phyloP scores from a whole-genome alignment of 2,113 vertebrate species.

The Copsychus sechellarum region DNA sequence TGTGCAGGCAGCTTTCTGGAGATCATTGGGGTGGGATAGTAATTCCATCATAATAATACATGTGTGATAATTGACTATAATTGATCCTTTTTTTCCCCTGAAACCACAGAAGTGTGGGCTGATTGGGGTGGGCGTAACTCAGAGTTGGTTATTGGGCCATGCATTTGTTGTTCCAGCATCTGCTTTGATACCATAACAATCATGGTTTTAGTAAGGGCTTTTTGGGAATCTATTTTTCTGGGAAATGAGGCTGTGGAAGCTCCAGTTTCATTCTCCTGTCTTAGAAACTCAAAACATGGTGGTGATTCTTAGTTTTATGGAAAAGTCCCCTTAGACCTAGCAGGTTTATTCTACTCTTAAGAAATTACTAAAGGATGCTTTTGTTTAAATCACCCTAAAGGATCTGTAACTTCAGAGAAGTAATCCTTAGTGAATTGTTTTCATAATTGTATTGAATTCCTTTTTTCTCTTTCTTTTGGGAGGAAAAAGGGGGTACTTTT shows the following conservation, averaged over 20 bases:
- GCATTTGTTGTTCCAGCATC: not conserved
- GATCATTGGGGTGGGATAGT: not conserved
- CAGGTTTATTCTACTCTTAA: not conserved
- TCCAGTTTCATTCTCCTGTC: not conserved
- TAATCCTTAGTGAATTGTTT: not conserved
- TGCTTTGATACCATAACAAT: not conserved
- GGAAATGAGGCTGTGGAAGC: not conserved
- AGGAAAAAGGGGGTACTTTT: not conserved
- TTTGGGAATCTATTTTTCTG: not conserved
- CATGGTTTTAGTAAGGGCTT: not conserved
- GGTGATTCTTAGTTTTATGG: not conserved
- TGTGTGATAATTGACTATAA: not conserved
- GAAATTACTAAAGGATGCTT: not conserved
- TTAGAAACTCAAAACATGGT: not conserved
- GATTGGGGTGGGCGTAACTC: rapidly evolving
- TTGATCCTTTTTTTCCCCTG: not conserved
- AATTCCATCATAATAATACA: not conserved
- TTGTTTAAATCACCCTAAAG: not conserved
- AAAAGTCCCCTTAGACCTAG: not conserved
- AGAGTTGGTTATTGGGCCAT: not conserved
- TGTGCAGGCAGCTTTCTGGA: not conserved
- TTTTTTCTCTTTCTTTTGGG: not conserved
- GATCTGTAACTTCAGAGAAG: not conserved
- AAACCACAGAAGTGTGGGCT: not conserved
- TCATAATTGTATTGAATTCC: not conserved